A percentile compares a stretch with the other conserved stretches of the same genome.
Conservation (phyloP, 2,113 vertebrate genomes). For the Tragelaphus strepsiceros region DNA sequence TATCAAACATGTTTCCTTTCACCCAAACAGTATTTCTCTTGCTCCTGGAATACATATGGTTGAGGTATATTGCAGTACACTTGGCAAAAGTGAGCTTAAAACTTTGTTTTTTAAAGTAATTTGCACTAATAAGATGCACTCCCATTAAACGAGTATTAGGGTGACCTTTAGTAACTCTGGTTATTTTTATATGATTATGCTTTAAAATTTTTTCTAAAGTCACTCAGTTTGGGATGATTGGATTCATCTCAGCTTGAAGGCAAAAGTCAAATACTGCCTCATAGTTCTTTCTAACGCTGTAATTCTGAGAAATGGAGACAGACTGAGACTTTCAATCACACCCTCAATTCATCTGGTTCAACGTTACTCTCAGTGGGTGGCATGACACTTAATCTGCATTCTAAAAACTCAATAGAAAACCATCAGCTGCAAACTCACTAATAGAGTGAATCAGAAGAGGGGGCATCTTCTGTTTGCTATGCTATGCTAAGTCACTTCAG, state of each 20-base stretch:
- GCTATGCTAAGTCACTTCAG: too few relatives aligned
- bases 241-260: neutral
- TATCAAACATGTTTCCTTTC: constrained; percentile 11
- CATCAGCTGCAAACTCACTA: constrained; percentile 9
- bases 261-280: neutral
- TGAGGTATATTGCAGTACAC: neutral
- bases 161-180: neutral
- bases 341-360: constrained; percentile 56
- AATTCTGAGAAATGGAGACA: neutral
- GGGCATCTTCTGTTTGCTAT: constrained; percentile 50
- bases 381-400: constrained; percentile 27
- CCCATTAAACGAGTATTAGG: neutral
- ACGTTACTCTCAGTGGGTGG: constrained; percentile 41
- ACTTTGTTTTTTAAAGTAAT: neutral
- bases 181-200: neutral
- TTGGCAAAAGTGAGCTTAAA: neutral
- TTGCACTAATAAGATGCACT: neutral
- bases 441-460: constrained; percentile 60
- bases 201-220: neutral
- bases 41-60: neutral
- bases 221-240: neutral
- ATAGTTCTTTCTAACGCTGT: neutral
- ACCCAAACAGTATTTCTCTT: neutral
- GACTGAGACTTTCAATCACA: neutral
- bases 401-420: constrained; percentile 37